Evolutionary conservation across 2,888 invertebrate species (phyloP).

Genomic region (Reticulitermes lucifugus): DNA sequence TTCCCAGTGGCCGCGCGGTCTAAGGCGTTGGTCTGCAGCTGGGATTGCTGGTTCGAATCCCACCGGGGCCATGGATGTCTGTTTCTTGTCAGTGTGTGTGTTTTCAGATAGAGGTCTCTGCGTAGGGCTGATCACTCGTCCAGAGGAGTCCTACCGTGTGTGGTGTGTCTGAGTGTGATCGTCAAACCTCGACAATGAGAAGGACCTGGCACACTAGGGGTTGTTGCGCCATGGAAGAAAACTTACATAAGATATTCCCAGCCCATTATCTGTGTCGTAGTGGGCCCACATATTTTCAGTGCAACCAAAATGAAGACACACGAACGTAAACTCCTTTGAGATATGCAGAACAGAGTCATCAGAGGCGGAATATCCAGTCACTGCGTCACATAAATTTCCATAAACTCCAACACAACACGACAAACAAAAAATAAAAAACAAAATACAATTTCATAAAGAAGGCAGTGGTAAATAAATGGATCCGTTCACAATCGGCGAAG

Average conservation of each 20-base stretch:
- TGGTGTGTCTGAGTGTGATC: too few species aligned
- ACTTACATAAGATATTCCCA: neutral
- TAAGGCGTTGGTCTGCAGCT: too few species aligned
- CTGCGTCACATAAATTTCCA: neutral
- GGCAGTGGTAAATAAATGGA: neutral
- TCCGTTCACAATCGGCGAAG: neutral
- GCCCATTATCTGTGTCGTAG: neutral
- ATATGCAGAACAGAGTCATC: neutral
- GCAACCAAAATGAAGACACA: neutral
- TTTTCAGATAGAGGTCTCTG: too few species aligned
- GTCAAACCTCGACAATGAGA: too few species aligned
- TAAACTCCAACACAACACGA: neutral
- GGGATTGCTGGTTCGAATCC: too few species aligned
- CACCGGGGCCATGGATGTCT: too few species aligned
- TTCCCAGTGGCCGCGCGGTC: too few species aligned
- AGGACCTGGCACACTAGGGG: too few species aligned
- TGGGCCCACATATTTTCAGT: neutral
- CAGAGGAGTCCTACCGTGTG: too few species aligned
- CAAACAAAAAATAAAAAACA: neutral
- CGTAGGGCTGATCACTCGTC: too few species aligned
- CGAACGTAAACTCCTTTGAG: neutral
- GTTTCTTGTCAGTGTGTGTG: too few species aligned
- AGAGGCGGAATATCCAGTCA: neutral
- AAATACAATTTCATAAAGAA: slow-evolving; percentile 16
- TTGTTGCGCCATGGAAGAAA: too few species aligned